Evolutionary conservation across 2,113 vertebrate species (phyloP), one percentile per base, ranked within the genome.

Genomic region (Poeciliopsis turrubarensis): DNA sequence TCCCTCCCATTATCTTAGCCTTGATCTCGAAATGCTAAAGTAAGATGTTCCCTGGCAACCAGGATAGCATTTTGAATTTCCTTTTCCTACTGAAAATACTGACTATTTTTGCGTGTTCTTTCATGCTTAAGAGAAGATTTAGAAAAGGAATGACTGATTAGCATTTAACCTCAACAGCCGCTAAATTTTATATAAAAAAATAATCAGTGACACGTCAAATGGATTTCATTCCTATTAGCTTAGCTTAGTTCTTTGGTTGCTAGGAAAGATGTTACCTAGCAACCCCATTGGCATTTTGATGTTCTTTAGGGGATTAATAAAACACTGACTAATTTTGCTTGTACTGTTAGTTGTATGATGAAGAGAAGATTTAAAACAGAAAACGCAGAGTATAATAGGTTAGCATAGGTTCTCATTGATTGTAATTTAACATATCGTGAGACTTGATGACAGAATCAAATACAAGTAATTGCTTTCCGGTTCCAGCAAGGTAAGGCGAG

Each of bases 401-500:
- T 25, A 57, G 22, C 51, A 57, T 25, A 57, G 22, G 7, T 57
- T 57, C 25, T 68, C 71, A 60, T 77, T 88, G 82, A 75, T 72
- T 84, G 69, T 57, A n/a, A 57, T 57, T 57, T n/a, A 57, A 82
- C 57, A 74, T 63, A 76, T 83, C 47, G 66, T 30, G 54, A 73
- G 81, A 77, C 70, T 78, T 82, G 78, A 71, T 67, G 85, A 60
- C 15, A 41, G 84, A 82, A 68, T 88, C 82, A 86, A 89, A 88
- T 88, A 57, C 51, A 57, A 57, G 51, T 57, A 57, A 57, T 67
- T 73, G 73, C 68, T 69, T 77, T 80, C 85, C 89, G 90, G 83
- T 89, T 85, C 77, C 85, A 80, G 78, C 64, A 71, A 73, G 78
- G 84, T 84, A 85, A 88, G 64, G 51, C 12, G 77, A 86, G 74